phyloP scores from a whole-genome alignment of 1,140 invertebrate species.

The Drosophila dunni region DNA sequence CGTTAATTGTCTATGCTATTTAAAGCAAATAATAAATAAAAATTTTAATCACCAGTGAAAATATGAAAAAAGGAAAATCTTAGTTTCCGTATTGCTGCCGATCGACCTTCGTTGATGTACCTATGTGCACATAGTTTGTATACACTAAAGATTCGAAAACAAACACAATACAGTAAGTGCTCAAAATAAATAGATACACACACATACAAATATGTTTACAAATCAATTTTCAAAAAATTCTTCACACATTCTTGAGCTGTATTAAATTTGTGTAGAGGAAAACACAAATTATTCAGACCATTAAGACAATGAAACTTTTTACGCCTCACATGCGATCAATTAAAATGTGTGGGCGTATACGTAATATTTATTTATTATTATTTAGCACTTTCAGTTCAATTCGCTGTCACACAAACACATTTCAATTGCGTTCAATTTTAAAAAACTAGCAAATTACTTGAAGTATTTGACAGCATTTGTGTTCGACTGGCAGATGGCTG shows the following conservation, averaged over 20 bases:
- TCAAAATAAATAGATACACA: slow-evolving; percentile 11
- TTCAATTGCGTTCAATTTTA: slow-evolving; percentile 22
- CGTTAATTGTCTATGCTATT: no score
- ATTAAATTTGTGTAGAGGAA: slow-evolving; percentile 31
- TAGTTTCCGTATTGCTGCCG: background rate
- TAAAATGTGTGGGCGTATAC: slow-evolving; percentile 10
- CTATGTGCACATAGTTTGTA: slow-evolving; percentile 3
- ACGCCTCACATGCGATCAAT: slow-evolving; percentile 20
- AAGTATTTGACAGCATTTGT: background rate
- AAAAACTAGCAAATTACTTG: no score
- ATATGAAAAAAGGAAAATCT: background rate
- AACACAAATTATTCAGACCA: slow-evolving; percentile 27
- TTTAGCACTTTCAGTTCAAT: slow-evolving; percentile 3
- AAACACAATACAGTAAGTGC: background rate
- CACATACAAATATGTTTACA: slow-evolving; percentile 4
- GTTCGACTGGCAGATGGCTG: background rate
- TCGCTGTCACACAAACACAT: slow-evolving; percentile 32
- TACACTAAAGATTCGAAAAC: slow-evolving; percentile 14
- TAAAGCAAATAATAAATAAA: background rate
- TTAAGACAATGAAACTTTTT: slow-evolving; percentile 41
- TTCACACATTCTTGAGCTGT: slow-evolving; percentile 25
- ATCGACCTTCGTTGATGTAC: slow-evolving; percentile 8
- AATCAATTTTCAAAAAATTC: slow-evolving; percentile 21
- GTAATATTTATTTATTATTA: slow-evolving; percentile 29
- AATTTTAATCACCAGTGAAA: background rate